Evolutionary conservation across 2,113 vertebrate genomes (phyloP).

Genomic region (Mola mola): DNA sequence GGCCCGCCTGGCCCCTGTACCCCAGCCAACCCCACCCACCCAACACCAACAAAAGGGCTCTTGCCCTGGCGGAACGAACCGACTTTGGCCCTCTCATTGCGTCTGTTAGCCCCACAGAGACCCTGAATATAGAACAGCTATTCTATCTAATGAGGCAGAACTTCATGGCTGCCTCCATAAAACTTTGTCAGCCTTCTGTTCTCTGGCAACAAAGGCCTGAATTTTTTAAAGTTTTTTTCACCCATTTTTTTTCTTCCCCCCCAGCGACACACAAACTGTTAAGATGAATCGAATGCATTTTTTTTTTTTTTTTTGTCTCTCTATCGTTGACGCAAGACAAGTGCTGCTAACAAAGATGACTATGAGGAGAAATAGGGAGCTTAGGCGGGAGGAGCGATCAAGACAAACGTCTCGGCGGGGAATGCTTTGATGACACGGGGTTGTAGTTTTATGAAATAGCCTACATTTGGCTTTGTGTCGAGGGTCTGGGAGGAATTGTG

Average conservation of each 20-base stretch:
- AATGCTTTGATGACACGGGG: conserved; percentile 70
- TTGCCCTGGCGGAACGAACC: conserved; percentile 65
- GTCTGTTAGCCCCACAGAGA: conserved; percentile 73
- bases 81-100: conserved; percentile 71
- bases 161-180: conserved; percentile 74
- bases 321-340: conserved; percentile 63
- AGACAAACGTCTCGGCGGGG: conserved; percentile 74
- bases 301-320: conserved; percentile 57
- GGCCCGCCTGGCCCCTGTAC: conserved; percentile 12
- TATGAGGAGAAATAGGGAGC: conserved; percentile 75
- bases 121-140: conserved; percentile 80
- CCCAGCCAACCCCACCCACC: conserved; percentile 59
- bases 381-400: conserved; percentile 77
- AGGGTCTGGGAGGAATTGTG: conserved; percentile 67
- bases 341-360: conserved; percentile 73
- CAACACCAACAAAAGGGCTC: conserved; percentile 57
- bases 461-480: conserved; percentile 75
- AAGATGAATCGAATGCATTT: conserved; percentile 61
- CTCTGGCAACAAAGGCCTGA: conserved; percentile 76
- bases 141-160: conserved; percentile 81
- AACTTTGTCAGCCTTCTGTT: conserved; percentile 80
- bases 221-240: conserved; percentile 68
- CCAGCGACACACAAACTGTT: conserved; percentile 70
- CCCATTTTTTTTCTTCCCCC: conserved; percentile 43
- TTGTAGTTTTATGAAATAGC: conserved; percentile 78